Percentiles rank a stretch among this genome's conserved stretches.
These are phyloP conservation scores for Megalopta genalis DNA, from an alignment of 1,140 invertebrate species.

Conservation along the genomic window DNA sequence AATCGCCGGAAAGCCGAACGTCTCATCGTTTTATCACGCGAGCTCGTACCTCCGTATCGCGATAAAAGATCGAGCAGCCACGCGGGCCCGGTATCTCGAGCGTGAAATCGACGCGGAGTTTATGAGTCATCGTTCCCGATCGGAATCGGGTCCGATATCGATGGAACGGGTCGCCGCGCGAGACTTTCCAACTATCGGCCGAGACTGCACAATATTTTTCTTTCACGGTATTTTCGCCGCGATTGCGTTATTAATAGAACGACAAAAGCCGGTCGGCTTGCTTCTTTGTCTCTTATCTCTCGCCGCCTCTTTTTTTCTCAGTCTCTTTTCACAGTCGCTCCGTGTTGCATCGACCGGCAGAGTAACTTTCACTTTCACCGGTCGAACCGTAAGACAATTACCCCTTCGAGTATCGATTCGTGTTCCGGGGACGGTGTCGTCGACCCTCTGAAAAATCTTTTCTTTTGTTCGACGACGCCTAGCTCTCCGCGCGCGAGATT, in stretches of 20 bases:
- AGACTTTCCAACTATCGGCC: background rate
- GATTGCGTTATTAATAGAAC: slow-evolving; percentile 24
- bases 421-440: slow-evolving; percentile 18
- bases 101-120: no score
- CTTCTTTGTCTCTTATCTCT: background rate
- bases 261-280: background rate
- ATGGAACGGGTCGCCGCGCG: slow-evolving; percentile 15
- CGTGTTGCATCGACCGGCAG: slow-evolving; percentile 24
- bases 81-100: no score
- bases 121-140: slow-evolving; percentile 14
- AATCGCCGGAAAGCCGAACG: no score
- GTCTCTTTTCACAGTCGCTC: background rate
- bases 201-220: background rate
- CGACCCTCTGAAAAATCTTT: slow-evolving; percentile 22
- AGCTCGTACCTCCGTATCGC: background rate
- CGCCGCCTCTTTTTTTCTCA: background rate
- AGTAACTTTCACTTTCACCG: slow-evolving; percentile 38
- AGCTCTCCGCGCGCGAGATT: no score
- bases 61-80: background rate
- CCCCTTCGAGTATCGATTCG: slow-evolving; percentile 42
- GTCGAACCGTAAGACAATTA: slow-evolving; percentile 39
- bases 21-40: no score
- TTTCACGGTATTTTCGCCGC: slow-evolving; percentile 7
- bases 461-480: no score
- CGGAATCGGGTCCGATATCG: slow-evolving; percentile 2